Evolutionary conservation across 2,113 vertebrate species (phyloP).

Genomic region (Nycticorax nycticorax): DNA sequence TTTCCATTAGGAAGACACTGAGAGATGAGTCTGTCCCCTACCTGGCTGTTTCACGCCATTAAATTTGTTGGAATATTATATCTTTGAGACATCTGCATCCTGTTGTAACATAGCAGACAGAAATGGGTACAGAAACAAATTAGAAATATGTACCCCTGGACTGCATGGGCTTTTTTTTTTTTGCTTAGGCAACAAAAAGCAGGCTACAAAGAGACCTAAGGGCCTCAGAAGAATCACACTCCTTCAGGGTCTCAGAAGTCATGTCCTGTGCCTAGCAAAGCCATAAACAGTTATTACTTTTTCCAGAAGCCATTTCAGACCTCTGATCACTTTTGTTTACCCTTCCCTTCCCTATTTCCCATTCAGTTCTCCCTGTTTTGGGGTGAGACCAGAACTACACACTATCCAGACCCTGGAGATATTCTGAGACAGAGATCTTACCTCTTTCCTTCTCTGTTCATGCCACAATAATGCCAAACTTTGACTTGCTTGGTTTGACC

Average conservation of each 20-base stretch:
- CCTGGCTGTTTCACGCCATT: neutral
- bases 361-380: neutral
- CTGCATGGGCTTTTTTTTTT: neutral
- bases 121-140: neutral
- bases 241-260: neutral
- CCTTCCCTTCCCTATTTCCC: neutral
- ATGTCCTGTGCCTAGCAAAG: neutral
- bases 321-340: neutral
- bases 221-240: neutral
- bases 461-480: neutral
- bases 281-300: neutral
- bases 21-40: neutral
- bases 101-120: neutral
- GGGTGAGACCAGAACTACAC: neutral
- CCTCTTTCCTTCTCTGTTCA: neutral
- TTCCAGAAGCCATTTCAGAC: neutral
- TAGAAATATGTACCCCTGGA: neutral
- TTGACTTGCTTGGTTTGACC: neutral
- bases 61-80: neutral
- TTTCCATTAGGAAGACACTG: neutral
- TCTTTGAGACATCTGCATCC: neutral
- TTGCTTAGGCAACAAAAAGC: neutral
- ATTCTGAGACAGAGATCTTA: neutral
- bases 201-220: neutral
- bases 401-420: neutral